Evolutionary conservation across 2,797 vertebrate genomes (phyloP).

Genomic region (Melanotaenia boesemani): DNA sequence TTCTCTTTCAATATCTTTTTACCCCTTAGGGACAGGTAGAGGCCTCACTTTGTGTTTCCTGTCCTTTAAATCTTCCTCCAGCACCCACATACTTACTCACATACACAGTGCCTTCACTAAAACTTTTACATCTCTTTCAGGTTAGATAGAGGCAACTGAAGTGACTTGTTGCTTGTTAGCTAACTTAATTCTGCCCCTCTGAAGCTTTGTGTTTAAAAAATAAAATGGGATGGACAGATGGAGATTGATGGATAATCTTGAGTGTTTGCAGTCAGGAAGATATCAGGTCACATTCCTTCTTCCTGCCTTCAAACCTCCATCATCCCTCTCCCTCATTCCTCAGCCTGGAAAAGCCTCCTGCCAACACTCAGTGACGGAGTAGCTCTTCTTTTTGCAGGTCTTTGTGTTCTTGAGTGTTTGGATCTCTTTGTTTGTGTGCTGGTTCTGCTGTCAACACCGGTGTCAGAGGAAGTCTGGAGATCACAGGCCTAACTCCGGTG

Average conservation of each 20-base stretch:
- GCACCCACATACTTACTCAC: neutral
- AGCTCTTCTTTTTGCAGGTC: neutral
- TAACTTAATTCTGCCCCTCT: neutral
- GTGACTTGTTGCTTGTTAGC: neutral
- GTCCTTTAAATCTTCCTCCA: conserved; percentile 26
- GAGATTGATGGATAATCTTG: conserved; percentile 8
- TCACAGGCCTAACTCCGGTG: conserved; percentile 12
- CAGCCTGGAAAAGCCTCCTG: neutral
- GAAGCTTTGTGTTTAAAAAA: neutral
- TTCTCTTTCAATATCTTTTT: conserved; percentile 29
- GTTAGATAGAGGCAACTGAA: neutral
- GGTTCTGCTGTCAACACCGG: conserved; percentile 31
- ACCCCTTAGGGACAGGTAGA: conserved; percentile 28
- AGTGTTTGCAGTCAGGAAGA: neutral
- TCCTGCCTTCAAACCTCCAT: conserved; percentile 1
- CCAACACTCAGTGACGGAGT: neutral
- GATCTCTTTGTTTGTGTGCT: conserved; percentile 26
- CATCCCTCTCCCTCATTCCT: conserved; percentile 21
- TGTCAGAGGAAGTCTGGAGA: conserved; percentile 59
- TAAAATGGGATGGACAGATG: conserved; percentile 7
- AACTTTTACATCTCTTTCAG: neutral
- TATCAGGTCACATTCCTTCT: neutral
- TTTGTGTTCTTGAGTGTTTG: neutral
- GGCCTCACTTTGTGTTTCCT: conserved; percentile 33
- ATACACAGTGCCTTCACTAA: too few species aligned